These are phyloP conservation scores for Zoroaster sp. DNA, from an alignment of 53 echinoderm and acorn worm species.

Conservation along the genomic window DNA sequence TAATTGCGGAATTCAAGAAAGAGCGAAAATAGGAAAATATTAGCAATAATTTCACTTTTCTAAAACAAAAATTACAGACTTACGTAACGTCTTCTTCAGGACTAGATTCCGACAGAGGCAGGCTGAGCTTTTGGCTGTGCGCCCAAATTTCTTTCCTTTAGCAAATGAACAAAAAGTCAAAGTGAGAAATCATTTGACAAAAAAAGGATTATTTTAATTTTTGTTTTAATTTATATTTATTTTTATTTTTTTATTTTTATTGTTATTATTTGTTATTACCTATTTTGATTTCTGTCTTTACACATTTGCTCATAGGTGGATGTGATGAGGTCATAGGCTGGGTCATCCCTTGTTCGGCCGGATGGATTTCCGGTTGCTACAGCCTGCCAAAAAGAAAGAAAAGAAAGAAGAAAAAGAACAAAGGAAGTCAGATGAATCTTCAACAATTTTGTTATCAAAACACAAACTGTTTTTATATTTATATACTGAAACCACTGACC, in stretches of 20 bases:
- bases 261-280: no score
- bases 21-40: no score
- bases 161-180: background rate
- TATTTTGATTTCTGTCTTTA: slow-evolving; percentile 74
- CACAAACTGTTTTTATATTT: no score
- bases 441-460: no score
- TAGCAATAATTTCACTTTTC: no score
- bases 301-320: slow-evolving; percentile 72
- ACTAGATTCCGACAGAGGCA: background rate
- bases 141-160: slow-evolving; percentile 62
- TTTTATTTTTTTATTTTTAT: background rate
- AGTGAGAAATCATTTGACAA: background rate
- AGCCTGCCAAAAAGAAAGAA: slow-evolving; percentile 10
- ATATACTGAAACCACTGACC: no score
- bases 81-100: slow-evolving; percentile 27
- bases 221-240: no score
- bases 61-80: no score
- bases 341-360: slow-evolving; percentile 69
- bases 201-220: no score
- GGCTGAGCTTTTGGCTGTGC: slow-evolving; percentile 53
- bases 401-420: no score
- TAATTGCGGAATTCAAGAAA: no score
- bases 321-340: slow-evolving; percentile 88
- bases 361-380: slow-evolving; percentile 50
- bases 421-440: no score